Conservation (phyloP, 2,888 invertebrate species). For the Hecatera dysodea region DNA sequence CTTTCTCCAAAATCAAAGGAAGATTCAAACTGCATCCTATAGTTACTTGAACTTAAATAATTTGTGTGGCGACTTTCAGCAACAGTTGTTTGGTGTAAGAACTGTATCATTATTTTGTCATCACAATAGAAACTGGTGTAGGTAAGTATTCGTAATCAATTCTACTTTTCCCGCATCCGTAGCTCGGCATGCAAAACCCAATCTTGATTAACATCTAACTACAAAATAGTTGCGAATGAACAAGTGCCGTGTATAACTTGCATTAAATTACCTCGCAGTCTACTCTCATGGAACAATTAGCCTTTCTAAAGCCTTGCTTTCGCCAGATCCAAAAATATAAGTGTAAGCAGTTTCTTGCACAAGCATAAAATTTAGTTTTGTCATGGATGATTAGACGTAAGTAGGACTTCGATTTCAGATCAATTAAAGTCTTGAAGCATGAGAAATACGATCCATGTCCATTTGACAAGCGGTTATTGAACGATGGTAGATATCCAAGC, state of each 20-base stretch:
- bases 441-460: constrained; percentile 26
- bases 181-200: constrained; percentile 27
- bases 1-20: not conserved
- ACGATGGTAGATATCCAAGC: constrained; percentile 67
- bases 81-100: not conserved
- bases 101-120: constrained; percentile 3
- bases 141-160: constrained; percentile 14
- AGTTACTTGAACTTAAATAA: not conserved
- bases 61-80: not conserved
- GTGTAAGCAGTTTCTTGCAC: constrained; percentile 67
- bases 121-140: not conserved
- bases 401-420: constrained; percentile 34
- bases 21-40: not conserved
- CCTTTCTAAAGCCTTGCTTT: constrained; percentile 79
- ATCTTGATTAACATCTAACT: constrained; percentile 52
- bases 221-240: constrained; percentile 70
- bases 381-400: constrained; percentile 57
- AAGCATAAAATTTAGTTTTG: constrained; percentile 65
- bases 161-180: constrained; percentile 21
- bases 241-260: constrained; percentile 75
- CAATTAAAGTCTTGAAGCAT: constrained; percentile 22
- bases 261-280: constrained; percentile 73
- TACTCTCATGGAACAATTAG: constrained; percentile 78
- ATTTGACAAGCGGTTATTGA: constrained; percentile 48
- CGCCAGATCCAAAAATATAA: constrained; percentile 74